Base-by-base conservation (phyloP, 1,140 invertebrate genomes). In the Scaptomyza hsui region DNA sequence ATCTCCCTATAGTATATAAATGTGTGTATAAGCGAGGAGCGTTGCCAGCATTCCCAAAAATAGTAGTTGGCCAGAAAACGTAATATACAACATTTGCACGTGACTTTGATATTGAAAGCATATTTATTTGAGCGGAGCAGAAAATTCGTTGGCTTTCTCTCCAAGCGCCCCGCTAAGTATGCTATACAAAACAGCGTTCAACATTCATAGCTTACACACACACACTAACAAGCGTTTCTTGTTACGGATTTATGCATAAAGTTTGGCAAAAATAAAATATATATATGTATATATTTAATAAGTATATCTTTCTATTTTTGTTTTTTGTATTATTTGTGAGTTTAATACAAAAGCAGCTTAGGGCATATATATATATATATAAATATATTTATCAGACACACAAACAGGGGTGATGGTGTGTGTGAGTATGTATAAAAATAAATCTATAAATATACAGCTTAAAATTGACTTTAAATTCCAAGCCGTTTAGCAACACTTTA, bases 11-110 rank as follows among this genome's bases (percentile, higher is more conserved):
- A 48, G 18, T 45, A 29, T 39, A 24, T 7, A 29, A 29, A 29
- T 29, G 6, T 48, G 44, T 59, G 29, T 47, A 35, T 21, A 10
- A 13, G 26, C 49, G n/a, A 42, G 53, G 18, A 32, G n/a, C n/a
- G n/a, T 48, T 57, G 62, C 32, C 21, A 15, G 42, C 32, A n/a
- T 35, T 15, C 42, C 44, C 10, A 6, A 59, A 71, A 57, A 57
- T 71, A 52, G 47, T 21, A 49, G 63, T 44, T 41, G 67, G 19
- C 64, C 51, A 71, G 7, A 83, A 53, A 80, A n/a, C n/a, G 73
- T 86, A 85, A 85, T 85, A 77, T 81, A 85, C 72, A 85, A 73
- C 80, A 85, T 79, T 85, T 64, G 80, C 80, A 85, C 80, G 80
- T 85, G 80, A 85, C 80, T 85, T 73, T 85, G 80, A 86, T 81